Base-by-base conservation (phyloP, 2,113 vertebrate species). In the Apodemus sylvaticus region DNA sequence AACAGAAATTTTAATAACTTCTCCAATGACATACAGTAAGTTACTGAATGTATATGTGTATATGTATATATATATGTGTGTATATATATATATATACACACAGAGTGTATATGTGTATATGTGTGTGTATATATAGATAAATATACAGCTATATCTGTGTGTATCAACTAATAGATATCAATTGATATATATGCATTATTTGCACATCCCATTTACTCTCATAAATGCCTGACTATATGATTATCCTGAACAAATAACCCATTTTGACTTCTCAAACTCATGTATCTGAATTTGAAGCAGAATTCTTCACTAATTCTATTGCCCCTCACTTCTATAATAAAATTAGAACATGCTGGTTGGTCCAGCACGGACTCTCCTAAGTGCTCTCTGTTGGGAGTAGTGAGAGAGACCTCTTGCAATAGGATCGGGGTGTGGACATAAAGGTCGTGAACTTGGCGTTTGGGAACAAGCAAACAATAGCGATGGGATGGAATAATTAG, bases 1-100 rank as follows among this genome's bases (percentile, higher is more conserved):
- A 83, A 60, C 26, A 48, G 55, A 90, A 78, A 81, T 93, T 95
- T 79, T 90, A 86, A 55, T 87, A 55, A 93, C 10, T 73, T 90
- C 8, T 14, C 94, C 29, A 62, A 20, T n/a, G 24, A 19, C 51
- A 77, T 24, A 68, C 13, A 29, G 24, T 22, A 48, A 83, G 17
- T 71, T 83, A 92, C 22, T n/a, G 76, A 13, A 7, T 20, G n/a
- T 78, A 31, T 73, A 42, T 60, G 2, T 39, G 29, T 45, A 7
- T n/a, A 4, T 34, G 3, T 26, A 7, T 22, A 4, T 39, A 10
- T 74, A 7, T 26, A 6, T 58, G 20, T 81, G 0, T 82, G 79
- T 66, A 13, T 31, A 68, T 68, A 36, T 34, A 68, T 14, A 68
- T 16, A 68, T 34, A 66, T 66, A 34, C 13, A 66, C 4, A 66